Evolutionary conservation across 2,113 vertebrate species (phyloP), one percentile per base, ranked within the genome.

Genomic region (Podiceps cristatus): DNA sequence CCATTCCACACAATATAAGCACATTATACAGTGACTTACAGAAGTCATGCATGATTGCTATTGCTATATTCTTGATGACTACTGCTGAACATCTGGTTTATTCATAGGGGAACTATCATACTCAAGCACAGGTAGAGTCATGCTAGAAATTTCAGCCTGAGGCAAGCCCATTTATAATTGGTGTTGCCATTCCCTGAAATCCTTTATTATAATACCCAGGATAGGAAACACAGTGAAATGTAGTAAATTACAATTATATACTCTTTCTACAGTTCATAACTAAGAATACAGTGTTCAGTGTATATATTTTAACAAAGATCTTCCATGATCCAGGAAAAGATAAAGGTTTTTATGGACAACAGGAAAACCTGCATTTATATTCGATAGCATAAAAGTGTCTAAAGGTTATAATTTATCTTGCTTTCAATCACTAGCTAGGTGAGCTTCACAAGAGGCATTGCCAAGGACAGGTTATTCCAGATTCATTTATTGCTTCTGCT

Each of bases 31-130:
- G n/a, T 86, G 44, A 60, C 31, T 77, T 91, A 49, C 17, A 69
- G 45, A 91, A 94, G 52, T 50, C 59, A 35, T 56, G 68, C 71
- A 29, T 80, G 67, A 45, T n/a, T 95, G 74, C 67, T 77, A 2
- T 50, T 88, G 42, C 82, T 64, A 22, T 40, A 63, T n/a, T 73
- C 40, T 53, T 59, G 53, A 69, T 80, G 49, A 55, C 47, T 80
- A 9, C 55, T 86, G 59, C 49, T 84, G 86, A 96, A 85, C 60
- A 95, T 72, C 66, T 96, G 74, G 37, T 95, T 93, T 97, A 87
- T 93, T 93, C 33, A 29, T 19, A 69, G n/a, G 72, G 82, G 62
- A 95, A 19, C 64, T 81, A 62, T 87, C 75, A 49, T 62, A 40
- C 62, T 85, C 0, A 0, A 72, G 53, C 91, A 78, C 73, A 91